These are phyloP conservation scores for Colaptes auratus DNA, from an alignment of 2,113 vertebrate genomes.

Conservation along the genomic window DNA sequence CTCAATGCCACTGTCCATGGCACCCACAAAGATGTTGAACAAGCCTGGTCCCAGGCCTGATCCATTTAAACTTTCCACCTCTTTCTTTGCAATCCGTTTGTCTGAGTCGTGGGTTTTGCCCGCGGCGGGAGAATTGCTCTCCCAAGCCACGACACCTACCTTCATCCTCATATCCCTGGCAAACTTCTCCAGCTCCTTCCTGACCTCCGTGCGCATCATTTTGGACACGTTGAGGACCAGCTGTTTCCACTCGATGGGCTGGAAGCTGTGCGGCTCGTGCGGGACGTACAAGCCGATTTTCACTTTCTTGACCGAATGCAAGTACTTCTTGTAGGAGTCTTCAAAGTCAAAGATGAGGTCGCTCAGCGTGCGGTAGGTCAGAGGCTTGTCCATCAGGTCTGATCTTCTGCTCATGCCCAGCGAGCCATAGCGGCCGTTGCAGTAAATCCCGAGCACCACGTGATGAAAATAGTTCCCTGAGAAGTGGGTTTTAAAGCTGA, in stretches of 20 bases:
- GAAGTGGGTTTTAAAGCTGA: constrained; percentile 99
- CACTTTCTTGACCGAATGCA: constrained; percentile 95
- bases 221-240: constrained; percentile 89
- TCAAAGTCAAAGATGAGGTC: constrained; percentile 97
- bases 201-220: constrained; percentile 87
- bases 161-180: constrained; percentile 97
- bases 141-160: too few relatives aligned
- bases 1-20: too few relatives aligned
- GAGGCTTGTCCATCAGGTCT: constrained; percentile 95
- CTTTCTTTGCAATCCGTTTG: too few relatives aligned
- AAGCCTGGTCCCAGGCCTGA: too few relatives aligned
- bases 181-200: constrained; percentile 94
- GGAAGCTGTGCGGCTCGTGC: constrained; percentile 93
- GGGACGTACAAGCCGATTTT: constrained; percentile 95
- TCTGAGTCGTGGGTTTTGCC: too few relatives aligned
- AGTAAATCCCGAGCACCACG: constrained; percentile 94
- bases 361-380: constrained; percentile 90
- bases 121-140: too few relatives aligned
- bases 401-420: constrained; percentile 95
- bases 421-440: constrained; percentile 89
- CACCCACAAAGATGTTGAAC: too few relatives aligned
- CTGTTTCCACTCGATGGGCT: constrained; percentile 96
- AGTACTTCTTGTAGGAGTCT: constrained; percentile 93
- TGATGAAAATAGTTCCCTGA: constrained; percentile 96
- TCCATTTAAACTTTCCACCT: too few relatives aligned